Percentiles rank a stretch among this genome's conserved stretches.
phyloP scores from a whole-genome alignment of 2,797 vertebrate genomes.

The Acanthopagrus latus region DNA sequence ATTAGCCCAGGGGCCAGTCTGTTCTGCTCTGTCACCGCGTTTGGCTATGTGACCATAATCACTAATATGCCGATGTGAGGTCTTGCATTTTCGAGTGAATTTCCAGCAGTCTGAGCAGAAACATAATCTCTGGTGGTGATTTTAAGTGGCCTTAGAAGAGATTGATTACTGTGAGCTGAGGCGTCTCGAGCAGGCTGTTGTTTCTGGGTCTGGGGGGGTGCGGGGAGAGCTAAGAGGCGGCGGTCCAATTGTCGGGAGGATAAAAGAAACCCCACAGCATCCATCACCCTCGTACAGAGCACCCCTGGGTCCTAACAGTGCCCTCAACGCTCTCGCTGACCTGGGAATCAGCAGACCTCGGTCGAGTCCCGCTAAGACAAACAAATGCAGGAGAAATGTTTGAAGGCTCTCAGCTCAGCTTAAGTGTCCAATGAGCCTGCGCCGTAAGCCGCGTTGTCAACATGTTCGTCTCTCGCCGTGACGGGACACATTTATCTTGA shows the following conservation, averaged over 20 bases:
- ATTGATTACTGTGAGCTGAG: constrained; percentile 64
- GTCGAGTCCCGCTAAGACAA: constrained; percentile 24
- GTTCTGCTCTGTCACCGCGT: constrained; percentile 58
- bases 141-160: constrained; percentile 67
- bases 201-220: constrained; percentile 41
- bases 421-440: constrained; percentile 29
- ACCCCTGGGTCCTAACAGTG: constrained; percentile 48
- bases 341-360: constrained; percentile 48
- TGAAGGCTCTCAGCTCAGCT: constrained; percentile 18
- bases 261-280: constrained; percentile 62
- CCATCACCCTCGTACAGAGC: constrained; percentile 66
- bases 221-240: constrained; percentile 38
- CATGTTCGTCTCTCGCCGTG: constrained; percentile 12
- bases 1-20: constrained; percentile 39
- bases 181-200: constrained; percentile 51
- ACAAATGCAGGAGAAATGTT: constrained; percentile 33
- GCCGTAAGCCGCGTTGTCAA: not conserved
- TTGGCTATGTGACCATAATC: constrained; percentile 62
- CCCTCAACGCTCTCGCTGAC: constrained; percentile 34
- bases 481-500: constrained; percentile 14
- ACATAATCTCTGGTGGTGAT: constrained; percentile 49
- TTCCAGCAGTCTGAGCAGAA: constrained; percentile 45
- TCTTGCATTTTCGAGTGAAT: constrained; percentile 44
- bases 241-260: constrained; percentile 68
- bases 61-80: constrained; percentile 35